These are phyloP conservation scores for Exaiptasia diaphana DNA, from an alignment of 64 coral and sea anemone genomes.

Conservation along the genomic window DNA sequence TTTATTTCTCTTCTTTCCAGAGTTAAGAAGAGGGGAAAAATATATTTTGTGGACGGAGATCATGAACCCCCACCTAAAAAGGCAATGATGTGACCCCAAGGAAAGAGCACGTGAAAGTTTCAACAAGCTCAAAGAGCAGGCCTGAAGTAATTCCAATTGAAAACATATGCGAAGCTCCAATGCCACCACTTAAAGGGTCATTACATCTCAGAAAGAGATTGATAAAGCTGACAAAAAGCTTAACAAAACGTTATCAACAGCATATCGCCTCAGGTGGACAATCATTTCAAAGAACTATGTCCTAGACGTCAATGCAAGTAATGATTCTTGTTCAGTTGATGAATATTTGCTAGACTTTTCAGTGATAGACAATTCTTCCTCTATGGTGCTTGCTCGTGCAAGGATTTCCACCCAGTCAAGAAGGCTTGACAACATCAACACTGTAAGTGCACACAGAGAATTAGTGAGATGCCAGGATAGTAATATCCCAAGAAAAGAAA, in stretches of 20 bases:
- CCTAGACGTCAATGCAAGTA: neutral
- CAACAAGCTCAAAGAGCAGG: neutral
- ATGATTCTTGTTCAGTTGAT: neutral
- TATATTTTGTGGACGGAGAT: too few species aligned
- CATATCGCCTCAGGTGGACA: neutral
- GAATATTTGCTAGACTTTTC: neutral
- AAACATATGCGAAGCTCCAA: neutral
- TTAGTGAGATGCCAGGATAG: too few species aligned
- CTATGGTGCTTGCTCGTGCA: too few species aligned
- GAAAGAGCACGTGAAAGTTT: slow-evolving; percentile 32
- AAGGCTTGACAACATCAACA: too few species aligned
- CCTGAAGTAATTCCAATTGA: neutral
- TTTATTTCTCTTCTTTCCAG: too few species aligned
- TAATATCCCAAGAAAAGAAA: too few species aligned
- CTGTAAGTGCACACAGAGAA: too few species aligned
- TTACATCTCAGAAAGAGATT: slow-evolving; percentile 60
- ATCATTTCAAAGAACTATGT: neutral
- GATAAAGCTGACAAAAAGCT: neutral
- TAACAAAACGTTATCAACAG: neutral
- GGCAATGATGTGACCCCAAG: neutral
- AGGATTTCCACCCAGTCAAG: too few species aligned
- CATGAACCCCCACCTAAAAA: too few species aligned
- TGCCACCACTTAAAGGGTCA: neutral
- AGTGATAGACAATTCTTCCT: neutral
- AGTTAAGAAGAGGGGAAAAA: too few species aligned